These are phyloP conservation scores for Onychomys arenicola DNA, from an alignment of 2,797 vertebrate species.

Conservation along the genomic window DNA sequence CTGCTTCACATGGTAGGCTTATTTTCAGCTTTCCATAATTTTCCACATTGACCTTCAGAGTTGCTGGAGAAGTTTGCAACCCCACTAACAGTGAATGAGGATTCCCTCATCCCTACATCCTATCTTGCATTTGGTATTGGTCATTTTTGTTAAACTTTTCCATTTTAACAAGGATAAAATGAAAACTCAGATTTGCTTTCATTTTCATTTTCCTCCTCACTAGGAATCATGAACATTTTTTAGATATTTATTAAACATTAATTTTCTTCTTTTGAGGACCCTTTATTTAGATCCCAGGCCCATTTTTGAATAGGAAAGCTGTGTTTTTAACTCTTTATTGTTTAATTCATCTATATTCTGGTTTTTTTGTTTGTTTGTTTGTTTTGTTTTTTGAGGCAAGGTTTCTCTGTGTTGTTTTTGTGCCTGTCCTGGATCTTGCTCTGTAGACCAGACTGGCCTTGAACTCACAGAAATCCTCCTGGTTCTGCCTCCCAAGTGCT, in stretches of 20 bases:
- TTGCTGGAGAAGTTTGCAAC: not conserved
- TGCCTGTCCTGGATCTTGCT: no score
- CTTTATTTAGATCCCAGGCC: not conserved
- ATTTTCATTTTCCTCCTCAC: not conserved
- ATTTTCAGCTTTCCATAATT: not conserved
- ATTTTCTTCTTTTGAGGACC: not conserved
- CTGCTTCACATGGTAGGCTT: not conserved
- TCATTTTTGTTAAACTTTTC: not conserved
- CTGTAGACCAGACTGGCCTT: no score
- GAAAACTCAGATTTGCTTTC: not conserved
- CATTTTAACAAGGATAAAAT: not conserved
- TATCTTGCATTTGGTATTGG: not conserved
- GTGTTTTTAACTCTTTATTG: not conserved
- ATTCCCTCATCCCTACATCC: no score
- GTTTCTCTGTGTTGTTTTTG: no score
- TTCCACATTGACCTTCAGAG: not conserved
- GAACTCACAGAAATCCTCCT: no score
- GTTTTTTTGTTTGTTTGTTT: no score
- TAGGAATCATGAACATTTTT: not conserved
- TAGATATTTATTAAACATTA: not conserved
- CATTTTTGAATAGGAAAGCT: not conserved
- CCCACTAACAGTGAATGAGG: not conserved
- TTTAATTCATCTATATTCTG: not conserved
- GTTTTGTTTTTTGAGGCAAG: no score
- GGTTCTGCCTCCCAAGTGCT: no score